These are phyloP conservation scores for Atrina japonica DNA, from an alignment of 2,888 invertebrate genomes.

Conservation along the genomic window DNA sequence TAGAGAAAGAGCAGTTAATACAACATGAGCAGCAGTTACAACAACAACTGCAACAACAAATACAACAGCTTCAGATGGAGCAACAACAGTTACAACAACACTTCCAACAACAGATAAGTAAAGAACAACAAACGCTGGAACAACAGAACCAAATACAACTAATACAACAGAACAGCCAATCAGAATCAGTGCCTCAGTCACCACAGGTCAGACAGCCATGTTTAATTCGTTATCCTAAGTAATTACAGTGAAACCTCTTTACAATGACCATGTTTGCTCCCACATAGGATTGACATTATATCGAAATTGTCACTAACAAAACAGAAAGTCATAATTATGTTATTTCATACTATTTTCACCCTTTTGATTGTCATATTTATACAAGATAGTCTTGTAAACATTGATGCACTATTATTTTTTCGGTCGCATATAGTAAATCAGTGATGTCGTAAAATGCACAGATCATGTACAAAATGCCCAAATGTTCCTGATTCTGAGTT, in stretches of 20 bases:
- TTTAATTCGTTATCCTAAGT: neutral
- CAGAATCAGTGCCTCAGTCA: slow-evolving; percentile 30
- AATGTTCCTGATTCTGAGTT: too few species aligned
- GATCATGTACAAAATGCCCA: too few species aligned
- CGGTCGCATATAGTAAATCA: too few species aligned
- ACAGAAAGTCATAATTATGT: neutral
- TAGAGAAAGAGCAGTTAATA: slow-evolving; percentile 47
- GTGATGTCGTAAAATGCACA: too few species aligned
- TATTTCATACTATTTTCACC: too few species aligned
- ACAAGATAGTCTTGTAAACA: too few species aligned
- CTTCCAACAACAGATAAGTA: slow-evolving; percentile 42
- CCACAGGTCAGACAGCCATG: slow-evolving; percentile 21
- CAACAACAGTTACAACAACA: slow-evolving; percentile 51
- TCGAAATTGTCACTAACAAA: too few species aligned
- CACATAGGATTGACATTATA: too few species aligned
- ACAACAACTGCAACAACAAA: slow-evolving; percentile 56
- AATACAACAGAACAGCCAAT: slow-evolving; percentile 13
- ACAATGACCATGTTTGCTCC: too few species aligned
- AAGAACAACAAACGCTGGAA: slow-evolving; percentile 50
- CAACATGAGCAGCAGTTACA: slow-evolving; percentile 61
- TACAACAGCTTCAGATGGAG: slow-evolving; percentile 53
- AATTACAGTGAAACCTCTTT: too few species aligned
- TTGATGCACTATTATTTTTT: too few species aligned
- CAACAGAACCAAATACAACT: slow-evolving; percentile 49
- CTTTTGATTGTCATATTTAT: too few species aligned